Percentiles rank a stretch among this genome's conserved stretches.
Evolutionary conservation across 2,888 invertebrate genomes (phyloP).

Genomic region (Syrphus vitripennis): DNA sequence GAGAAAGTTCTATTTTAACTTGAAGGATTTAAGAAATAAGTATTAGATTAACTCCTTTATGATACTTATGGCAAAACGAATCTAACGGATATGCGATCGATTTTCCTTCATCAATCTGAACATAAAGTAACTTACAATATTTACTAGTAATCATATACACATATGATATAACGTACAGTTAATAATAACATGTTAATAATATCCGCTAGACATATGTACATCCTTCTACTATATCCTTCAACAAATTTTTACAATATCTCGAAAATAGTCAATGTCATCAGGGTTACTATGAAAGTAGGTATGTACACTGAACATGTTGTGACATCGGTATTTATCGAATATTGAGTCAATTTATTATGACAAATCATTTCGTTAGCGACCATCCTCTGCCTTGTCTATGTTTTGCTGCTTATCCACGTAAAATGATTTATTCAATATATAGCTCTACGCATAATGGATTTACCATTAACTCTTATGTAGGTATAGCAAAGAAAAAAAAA

Average conservation of each 20-base stretch:
- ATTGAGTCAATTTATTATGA: slow-evolving; percentile 53
- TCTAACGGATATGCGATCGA: too few relatives aligned
- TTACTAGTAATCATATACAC: too few relatives aligned
- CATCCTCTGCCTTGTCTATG: neutral
- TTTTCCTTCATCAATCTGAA: too few relatives aligned
- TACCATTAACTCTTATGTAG: slow-evolving; percentile 61
- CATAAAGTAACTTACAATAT: too few relatives aligned
- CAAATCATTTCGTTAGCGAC: slow-evolving; percentile 55
- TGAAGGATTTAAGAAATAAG: too few relatives aligned
- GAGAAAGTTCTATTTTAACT: too few relatives aligned
- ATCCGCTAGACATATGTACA: too few relatives aligned
- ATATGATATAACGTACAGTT: too few relatives aligned
- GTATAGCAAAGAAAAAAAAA: neutral
- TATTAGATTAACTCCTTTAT: too few relatives aligned
- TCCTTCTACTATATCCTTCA: neutral
- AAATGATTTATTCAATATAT: slow-evolving; percentile 58
- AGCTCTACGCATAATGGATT: slow-evolving; percentile 40
- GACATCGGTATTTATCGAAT: neutral
- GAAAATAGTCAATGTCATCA: neutral
- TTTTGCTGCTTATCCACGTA: neutral
- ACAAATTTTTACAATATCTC: neutral
- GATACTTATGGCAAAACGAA: too few relatives aligned
- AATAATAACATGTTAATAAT: too few relatives aligned
- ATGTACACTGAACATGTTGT: neutral
- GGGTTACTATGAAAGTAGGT: neutral